phyloP scores from a whole-genome alignment of 2,888 invertebrate species.

The Calliopum simillimum region DNA sequence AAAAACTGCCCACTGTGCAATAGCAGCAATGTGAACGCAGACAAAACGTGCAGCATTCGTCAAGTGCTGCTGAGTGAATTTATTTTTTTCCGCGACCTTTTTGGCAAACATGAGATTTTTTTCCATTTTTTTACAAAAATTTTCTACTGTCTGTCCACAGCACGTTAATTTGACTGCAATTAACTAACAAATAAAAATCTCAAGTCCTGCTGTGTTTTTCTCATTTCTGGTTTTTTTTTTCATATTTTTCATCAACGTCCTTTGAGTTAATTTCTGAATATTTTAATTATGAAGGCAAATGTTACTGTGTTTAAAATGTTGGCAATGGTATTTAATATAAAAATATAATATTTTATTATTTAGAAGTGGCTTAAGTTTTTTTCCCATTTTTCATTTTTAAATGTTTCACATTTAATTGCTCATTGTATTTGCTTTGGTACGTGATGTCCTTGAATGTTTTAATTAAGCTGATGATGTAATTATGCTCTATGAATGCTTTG shows the following conservation, averaged over 20 bases:
- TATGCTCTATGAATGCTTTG: too few relatives aligned
- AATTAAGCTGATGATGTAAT: too few relatives aligned
- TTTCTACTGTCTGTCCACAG: neutral
- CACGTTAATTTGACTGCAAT: constrained; percentile 39
- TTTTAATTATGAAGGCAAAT: constrained; percentile 24
- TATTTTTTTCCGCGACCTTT: too few relatives aligned
- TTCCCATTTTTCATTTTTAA: neutral
- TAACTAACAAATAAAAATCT: constrained; percentile 37
- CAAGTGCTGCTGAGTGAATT: too few relatives aligned
- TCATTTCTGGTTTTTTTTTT: neutral
- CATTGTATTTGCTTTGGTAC: too few relatives aligned
- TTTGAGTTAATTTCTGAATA: constrained; percentile 21
- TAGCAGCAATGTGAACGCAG: too few relatives aligned
- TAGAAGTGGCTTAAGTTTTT: neutral
- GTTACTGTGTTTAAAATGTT: neutral
- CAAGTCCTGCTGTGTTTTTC: neutral
- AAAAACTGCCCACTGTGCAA: too few relatives aligned
- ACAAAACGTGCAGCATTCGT: too few relatives aligned
- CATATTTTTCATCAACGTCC: neutral
- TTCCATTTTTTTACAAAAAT: too few relatives aligned
- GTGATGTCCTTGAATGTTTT: too few relatives aligned
- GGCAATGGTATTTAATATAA: neutral
- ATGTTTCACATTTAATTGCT: too few relatives aligned
- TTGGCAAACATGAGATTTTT: too few relatives aligned
- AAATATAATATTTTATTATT: neutral